Evolutionary conservation across 2,888 invertebrate genomes (phyloP).

Genomic region (Hydrotaea cyrtoneurina): DNA sequence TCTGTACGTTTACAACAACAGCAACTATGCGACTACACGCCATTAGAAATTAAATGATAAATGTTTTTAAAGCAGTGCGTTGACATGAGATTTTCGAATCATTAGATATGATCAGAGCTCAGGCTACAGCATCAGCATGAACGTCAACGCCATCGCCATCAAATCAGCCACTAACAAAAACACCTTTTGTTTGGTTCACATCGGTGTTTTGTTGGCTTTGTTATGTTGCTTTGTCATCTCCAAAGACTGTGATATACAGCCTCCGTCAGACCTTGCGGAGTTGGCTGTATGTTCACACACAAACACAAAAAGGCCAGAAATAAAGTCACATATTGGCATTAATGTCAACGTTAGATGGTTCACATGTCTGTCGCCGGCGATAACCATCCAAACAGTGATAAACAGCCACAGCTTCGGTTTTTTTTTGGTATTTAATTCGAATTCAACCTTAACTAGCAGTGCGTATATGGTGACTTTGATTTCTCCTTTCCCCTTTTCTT

Average conservation of each 20-base stretch:
- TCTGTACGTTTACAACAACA: not conserved
- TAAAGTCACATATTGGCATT: conserved; percentile 75
- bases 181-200: conserved; percentile 47
- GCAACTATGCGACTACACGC: not conserved
- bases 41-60: conserved; percentile 48
- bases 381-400: conserved; percentile 55
- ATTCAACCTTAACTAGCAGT: too few species aligned
- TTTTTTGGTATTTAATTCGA: too few species aligned
- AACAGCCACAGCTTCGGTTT: conserved; percentile 39
- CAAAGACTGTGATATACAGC: not conserved
- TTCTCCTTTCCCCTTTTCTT: too few species aligned
- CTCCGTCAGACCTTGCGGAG: not conserved
- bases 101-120: conserved; percentile 53
- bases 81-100: conserved; percentile 63
- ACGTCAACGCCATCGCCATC: not conserved
- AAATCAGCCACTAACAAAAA: conserved; percentile 24
- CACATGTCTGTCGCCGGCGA: conserved; percentile 54
- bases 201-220: not conserved
- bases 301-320: conserved; percentile 67
- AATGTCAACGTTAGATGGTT: conserved; percentile 72
- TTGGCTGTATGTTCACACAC: too few species aligned
- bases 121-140: conserved; percentile 15
- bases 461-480: too few species aligned
- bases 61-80: conserved; percentile 61
- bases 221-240: conserved; percentile 35